Evolutionary conservation across 2,797 vertebrate species (phyloP).

Genomic region (Esox masquinongy): DNA sequence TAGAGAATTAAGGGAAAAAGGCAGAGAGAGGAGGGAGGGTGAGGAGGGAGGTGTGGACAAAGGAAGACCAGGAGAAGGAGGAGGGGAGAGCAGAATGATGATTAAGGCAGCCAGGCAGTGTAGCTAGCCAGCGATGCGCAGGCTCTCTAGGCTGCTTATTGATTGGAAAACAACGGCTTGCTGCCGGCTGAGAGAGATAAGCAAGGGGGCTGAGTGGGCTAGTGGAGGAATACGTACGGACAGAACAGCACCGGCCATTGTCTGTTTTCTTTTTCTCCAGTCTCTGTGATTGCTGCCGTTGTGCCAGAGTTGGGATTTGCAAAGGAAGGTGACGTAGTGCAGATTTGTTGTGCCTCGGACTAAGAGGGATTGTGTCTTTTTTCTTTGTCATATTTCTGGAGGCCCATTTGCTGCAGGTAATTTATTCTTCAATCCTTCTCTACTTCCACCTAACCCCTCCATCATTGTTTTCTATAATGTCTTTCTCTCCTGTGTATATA

Average conservation of each 20-base stretch:
- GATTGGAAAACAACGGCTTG: slow-evolving; percentile 72
- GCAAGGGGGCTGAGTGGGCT: slow-evolving; percentile 57
- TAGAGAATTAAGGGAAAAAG: slow-evolving; percentile 41
- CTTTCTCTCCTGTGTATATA: not conserved
- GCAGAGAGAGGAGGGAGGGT: slow-evolving; percentile 10
- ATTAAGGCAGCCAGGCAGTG: slow-evolving; percentile 57
- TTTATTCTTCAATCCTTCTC: slow-evolving; percentile 10
- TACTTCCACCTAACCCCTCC: not conserved
- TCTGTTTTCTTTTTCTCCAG: slow-evolving; percentile 36
- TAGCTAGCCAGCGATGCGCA: slow-evolving; percentile 59
- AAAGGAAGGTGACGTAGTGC: slow-evolving; percentile 46
- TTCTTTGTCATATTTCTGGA: slow-evolving; percentile 31
- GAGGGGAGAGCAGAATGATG: slow-evolving; percentile 44
- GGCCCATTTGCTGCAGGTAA: slow-evolving; percentile 70
- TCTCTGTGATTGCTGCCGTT: slow-evolving; percentile 39
- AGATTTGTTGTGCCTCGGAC: slow-evolving; percentile 55
- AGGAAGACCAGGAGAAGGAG: slow-evolving; percentile 44
- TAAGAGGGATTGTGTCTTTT: slow-evolving; percentile 47
- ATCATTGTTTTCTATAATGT: not conserved
- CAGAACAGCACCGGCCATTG: slow-evolving; percentile 30
- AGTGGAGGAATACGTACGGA: slow-evolving; percentile 44
- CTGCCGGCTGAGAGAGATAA: slow-evolving; percentile 52
- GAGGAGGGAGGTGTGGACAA: slow-evolving; percentile 1
- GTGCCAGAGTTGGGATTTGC: slow-evolving; percentile 47
- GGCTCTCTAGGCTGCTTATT: slow-evolving; percentile 70